Evolutionary conservation across 2,888 invertebrate species (phyloP), one percentile per base, ranked within the genome.

Genomic region (Plutella xylostella): DNA sequence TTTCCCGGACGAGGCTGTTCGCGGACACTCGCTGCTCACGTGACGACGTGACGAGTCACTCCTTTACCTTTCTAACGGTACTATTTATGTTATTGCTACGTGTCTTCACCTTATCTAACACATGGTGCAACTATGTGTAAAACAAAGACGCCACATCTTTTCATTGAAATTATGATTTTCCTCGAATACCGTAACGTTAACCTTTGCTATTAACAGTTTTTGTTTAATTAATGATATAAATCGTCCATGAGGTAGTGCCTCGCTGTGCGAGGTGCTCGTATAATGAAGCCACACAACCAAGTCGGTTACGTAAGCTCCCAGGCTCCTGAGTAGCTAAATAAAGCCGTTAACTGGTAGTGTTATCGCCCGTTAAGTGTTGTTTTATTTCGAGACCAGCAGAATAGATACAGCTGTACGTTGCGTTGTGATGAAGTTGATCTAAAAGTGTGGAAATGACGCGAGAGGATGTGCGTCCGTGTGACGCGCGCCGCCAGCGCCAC

Each of bases 391-490:
- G 65, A 65, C 61, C 64, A n/a, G 58, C 54, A 53, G 48, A 53
- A 25, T 15, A 39, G 39, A 22, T 15, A 48, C 51, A 63, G 54
- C 55, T 61, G 58, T 57, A 63, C 58, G 61, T 57, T 63, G 62
- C 60, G 51, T 54, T 57, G 52, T 60, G 55, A 56, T 57, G 56
- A 50, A 54, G 54, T 35, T 57, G 61, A 65, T 64, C 62, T 71
- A 68, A 72, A 71, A 68, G 65, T 63, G 63, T 62, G 63, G 66
- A 67, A 71, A 72, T 68, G 70, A 68, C 64, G 63, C 67, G 48
- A 63, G 66, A 73, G 79, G 76, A 78, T 73, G 74, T 75, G 68
- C 76, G 76, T 75, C 69, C 68, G 69, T 70, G n/a, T 75, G 78
- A 79, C 75, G 77, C 61, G 65, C 61, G 61, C 76, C 77, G 75